These are phyloP conservation scores for Diogma glabrata DNA, from an alignment of 2,888 invertebrate species.

Conservation along the genomic window DNA sequence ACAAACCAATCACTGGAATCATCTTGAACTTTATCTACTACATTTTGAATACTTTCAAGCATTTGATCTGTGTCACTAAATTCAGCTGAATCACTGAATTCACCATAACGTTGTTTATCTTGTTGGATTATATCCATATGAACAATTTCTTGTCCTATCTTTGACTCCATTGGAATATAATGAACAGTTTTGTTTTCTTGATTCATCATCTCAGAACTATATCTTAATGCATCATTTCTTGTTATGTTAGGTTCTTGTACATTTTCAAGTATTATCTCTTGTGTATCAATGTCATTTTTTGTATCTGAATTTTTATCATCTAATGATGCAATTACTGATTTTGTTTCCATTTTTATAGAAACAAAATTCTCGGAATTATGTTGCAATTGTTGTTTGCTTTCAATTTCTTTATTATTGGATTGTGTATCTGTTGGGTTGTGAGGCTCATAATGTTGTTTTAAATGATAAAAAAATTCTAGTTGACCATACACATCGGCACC, in stretches of 20 bases:
- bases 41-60: conserved; percentile 72
- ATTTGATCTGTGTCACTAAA: conserved; percentile 80
- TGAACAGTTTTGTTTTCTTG: not conserved
- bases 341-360: not conserved
- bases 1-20: conserved; percentile 32
- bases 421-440: too few relatives aligned
- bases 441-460: conserved; percentile 72
- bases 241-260: too few relatives aligned
- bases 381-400: too few relatives aligned
- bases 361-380: too few relatives aligned
- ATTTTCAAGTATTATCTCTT: not conserved
- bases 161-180: not conserved
- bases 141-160: not conserved
- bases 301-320: too few relatives aligned
- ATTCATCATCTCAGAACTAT: not conserved
- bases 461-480: conserved; percentile 72
- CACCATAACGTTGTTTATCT: not conserved
- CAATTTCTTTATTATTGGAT: too few relatives aligned
- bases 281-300: too few relatives aligned
- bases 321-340: too few relatives aligned
- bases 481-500: conserved; percentile 64
- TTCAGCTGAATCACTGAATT: conserved; percentile 40
- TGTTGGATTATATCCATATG: conserved; percentile 24
- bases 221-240: not conserved
- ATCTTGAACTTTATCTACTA: conserved; percentile 45